phyloP scores from a whole-genome alignment of 2,797 vertebrate species.

The Chelmon rostratus region DNA sequence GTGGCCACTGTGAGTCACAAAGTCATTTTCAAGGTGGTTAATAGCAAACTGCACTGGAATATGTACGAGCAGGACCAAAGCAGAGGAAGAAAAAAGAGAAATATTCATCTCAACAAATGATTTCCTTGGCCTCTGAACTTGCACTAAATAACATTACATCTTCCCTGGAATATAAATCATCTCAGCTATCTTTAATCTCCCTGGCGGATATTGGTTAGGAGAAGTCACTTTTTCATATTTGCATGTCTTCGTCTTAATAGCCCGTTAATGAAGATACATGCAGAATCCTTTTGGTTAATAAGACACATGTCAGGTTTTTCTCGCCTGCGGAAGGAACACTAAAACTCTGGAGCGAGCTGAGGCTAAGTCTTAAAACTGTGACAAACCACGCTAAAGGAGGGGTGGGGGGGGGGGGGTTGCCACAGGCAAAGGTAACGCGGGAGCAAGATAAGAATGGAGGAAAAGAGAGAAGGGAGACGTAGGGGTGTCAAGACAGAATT shows the following conservation, averaged over 20 bases:
- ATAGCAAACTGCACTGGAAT: slow-evolving; percentile 17
- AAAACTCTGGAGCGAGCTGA: slow-evolving; percentile 67
- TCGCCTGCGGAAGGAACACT: slow-evolving; percentile 76
- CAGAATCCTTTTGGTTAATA: slow-evolving; percentile 81
- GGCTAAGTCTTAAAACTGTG: slow-evolving; percentile 74
- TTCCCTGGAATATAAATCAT: slow-evolving; percentile 73
- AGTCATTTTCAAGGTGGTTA: slow-evolving; percentile 31
- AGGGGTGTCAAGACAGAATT: slow-evolving; percentile 84
- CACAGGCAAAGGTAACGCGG: slow-evolving; percentile 72
- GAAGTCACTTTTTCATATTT: slow-evolving; percentile 80
- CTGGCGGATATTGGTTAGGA: slow-evolving; percentile 73
- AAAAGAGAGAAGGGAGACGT: slow-evolving; percentile 63
- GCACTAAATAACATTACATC: slow-evolving; percentile 66
- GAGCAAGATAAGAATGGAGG: slow-evolving; percentile 67
- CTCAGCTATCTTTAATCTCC: slow-evolving; percentile 74
- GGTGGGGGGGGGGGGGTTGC: slow-evolving; percentile 28
- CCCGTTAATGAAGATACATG: slow-evolving; percentile 84
- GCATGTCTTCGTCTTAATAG: slow-evolving; percentile 77
- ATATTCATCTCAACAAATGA: slow-evolving; percentile 65
- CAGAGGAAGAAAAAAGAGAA: slow-evolving; percentile 12
- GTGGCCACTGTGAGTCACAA: slow-evolving; percentile 1
- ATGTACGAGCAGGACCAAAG: slow-evolving; percentile 13
- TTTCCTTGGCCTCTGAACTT: slow-evolving; percentile 77
- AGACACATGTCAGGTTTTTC: slow-evolving; percentile 81
- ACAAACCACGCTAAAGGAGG: slow-evolving; percentile 57